These are phyloP conservation scores for Peribatodes rhomboidaria DNA, from an alignment of 2,888 invertebrate genomes.

Conservation along the genomic window DNA sequence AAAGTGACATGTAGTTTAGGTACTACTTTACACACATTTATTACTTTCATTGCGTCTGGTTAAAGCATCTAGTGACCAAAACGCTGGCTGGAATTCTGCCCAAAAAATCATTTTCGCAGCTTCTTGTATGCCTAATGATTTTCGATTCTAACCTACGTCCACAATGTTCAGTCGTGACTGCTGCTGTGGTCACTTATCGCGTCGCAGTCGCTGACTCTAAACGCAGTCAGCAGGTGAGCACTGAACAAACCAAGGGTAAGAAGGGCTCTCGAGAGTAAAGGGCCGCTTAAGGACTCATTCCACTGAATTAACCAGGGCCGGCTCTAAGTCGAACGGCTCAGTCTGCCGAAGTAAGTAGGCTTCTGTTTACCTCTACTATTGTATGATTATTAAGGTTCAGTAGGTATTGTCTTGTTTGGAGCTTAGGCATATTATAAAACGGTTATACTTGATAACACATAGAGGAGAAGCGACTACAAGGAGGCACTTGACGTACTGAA, in stretches of 20 bases:
- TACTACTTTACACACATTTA: too few species aligned
- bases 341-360: constrained; percentile 45
- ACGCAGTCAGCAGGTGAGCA: constrained; percentile 10
- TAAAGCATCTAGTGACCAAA: too few species aligned
- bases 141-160: too few species aligned
- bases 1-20: too few species aligned
- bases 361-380: constrained; percentile 23
- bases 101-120: too few species aligned
- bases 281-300: constrained; percentile 80
- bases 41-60: too few species aligned
- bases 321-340: constrained; percentile 73
- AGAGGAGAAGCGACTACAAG: too few species aligned
- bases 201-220: constrained; percentile 8
- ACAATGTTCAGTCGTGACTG: background rate
- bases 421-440: too few species aligned
- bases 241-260: constrained; percentile 33
- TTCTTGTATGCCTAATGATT: too few species aligned
- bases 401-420: background rate
- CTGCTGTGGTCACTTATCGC: background rate
- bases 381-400: constrained; percentile 7
- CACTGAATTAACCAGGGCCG: constrained; percentile 79
- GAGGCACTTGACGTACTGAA: too few species aligned
- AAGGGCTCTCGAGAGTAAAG: constrained; percentile 64
- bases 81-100: too few species aligned
- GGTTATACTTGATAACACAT: too few species aligned